Percentiles rank a stretch among this genome's conserved stretches.
phyloP scores from a whole-genome alignment of 2,888 invertebrate genomes.

The Clistopyga incitator region DNA sequence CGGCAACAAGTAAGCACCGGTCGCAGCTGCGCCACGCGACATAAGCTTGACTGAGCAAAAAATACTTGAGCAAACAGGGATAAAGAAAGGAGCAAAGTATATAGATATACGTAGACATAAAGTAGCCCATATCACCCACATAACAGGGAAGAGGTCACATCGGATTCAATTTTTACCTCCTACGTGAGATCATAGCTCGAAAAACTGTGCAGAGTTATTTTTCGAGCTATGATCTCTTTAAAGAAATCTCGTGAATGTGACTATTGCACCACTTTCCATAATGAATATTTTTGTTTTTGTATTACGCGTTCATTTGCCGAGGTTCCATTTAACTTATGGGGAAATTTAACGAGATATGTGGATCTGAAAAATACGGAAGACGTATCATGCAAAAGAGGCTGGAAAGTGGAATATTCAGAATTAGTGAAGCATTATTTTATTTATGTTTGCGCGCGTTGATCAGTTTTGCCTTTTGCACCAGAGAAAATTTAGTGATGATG shows the following conservation, averaged over 20 bases:
- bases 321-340: too few relatives aligned
- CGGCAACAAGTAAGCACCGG: conserved; percentile 22
- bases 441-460: too few relatives aligned
- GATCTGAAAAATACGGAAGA: too few relatives aligned
- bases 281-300: neutral
- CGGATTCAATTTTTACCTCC: neutral
- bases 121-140: neutral
- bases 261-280: neutral
- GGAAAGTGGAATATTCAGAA: too few relatives aligned
- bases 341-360: too few relatives aligned
- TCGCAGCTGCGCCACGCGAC: conserved; percentile 18
- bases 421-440: too few relatives aligned
- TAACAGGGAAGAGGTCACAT: neutral
- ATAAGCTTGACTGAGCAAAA: conserved; percentile 28
- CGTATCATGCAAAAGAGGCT: too few relatives aligned
- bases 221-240: too few relatives aligned
- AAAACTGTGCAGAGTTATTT: neutral
- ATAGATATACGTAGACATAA: neutral
- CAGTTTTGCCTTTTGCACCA: too few relatives aligned
- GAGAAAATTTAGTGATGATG: too few relatives aligned
- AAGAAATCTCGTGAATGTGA: too few relatives aligned
- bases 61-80: conserved; percentile 7
- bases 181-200: neutral
- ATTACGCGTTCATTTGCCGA: too few relatives aligned
- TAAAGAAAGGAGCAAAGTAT: neutral